A percentile compares a stretch with the other conserved stretches of the same genome.
These are phyloP conservation scores for Panthera uncia DNA, from an alignment of 2,113 vertebrate species.

Conservation along the genomic window DNA sequence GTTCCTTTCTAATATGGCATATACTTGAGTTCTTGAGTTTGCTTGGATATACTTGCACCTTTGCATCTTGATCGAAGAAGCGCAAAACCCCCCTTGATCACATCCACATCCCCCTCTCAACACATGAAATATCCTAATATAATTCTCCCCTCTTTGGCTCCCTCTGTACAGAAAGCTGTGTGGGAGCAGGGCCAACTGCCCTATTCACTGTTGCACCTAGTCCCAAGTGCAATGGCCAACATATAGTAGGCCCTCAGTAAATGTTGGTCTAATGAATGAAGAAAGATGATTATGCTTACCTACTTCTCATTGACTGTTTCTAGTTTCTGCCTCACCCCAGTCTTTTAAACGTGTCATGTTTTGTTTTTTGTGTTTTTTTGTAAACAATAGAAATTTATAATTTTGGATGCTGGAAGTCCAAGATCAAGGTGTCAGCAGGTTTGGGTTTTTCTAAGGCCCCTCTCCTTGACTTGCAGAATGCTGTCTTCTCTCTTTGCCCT, in stretches of 20 bases:
- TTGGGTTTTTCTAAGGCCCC: neutral
- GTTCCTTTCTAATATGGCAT: neutral
- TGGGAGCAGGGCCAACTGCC: neutral
- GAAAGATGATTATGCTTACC: neutral
- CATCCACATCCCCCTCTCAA: neutral
- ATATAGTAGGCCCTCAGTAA: neutral
- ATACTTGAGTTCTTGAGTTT: neutral
- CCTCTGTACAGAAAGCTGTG: neutral
- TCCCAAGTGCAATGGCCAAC: neutral
- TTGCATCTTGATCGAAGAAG: conserved; percentile 15
- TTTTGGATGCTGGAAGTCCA: neutral
- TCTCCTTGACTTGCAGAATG: neutral
- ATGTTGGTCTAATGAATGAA: neutral
- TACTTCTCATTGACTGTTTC: neutral
- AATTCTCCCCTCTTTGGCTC: neutral
- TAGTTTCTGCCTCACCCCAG: neutral
- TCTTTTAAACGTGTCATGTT: neutral
- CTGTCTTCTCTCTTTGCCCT: neutral
- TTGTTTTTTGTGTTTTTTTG: too few relatives aligned
- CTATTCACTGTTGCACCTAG: neutral
- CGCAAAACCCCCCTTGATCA: neutral
- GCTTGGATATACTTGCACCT: neutral
- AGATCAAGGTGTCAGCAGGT: neutral
- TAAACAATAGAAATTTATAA: neutral
- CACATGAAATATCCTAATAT: neutral